These are phyloP conservation scores for Drosophila paulistorum DNA, from an alignment of 1,140 invertebrate species.

Conservation along the genomic window DNA sequence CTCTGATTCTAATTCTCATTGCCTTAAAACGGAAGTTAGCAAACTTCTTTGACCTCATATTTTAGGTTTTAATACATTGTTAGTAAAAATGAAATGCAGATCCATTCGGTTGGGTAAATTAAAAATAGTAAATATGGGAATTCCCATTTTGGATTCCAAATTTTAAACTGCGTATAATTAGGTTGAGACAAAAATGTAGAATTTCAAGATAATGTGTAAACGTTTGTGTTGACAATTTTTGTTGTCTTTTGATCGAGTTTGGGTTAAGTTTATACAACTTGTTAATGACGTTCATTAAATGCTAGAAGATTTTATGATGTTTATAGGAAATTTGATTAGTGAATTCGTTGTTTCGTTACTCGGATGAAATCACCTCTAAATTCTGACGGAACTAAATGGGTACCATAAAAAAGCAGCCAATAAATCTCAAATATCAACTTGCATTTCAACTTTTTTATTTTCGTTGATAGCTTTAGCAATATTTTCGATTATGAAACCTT, in stretches of 20 bases:
- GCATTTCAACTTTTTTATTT: slow-evolving; percentile 12
- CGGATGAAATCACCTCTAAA: slow-evolving; percentile 22
- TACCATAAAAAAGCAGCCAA: slow-evolving; percentile 32
- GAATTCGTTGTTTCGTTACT: neutral
- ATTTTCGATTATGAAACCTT: slow-evolving; percentile 11
- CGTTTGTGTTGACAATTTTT: neutral
- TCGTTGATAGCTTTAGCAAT: neutral
- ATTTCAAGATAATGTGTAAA: slow-evolving; percentile 1
- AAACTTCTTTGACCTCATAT: too few species aligned
- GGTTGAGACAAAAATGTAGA: neutral
- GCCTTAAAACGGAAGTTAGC: too few species aligned
- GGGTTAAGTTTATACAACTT: neutral
- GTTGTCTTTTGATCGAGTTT: neutral
- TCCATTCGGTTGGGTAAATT: too few species aligned
- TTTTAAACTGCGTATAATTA: neutral
- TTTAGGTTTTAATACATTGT: too few species aligned
- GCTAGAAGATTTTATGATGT: slow-evolving; percentile 5
- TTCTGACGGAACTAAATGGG: slow-evolving; percentile 45
- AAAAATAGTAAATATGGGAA: neutral
- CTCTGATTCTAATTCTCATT: too few species aligned
- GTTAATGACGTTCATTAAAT: slow-evolving; percentile 10
- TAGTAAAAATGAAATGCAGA: too few species aligned
- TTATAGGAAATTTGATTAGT: neutral
- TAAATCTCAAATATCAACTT: slow-evolving; percentile 52
- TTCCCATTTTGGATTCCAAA: neutral